These are phyloP conservation scores for Lasioglossum pauxillum DNA, from an alignment of 2,888 invertebrate species.

Conservation along the genomic window DNA sequence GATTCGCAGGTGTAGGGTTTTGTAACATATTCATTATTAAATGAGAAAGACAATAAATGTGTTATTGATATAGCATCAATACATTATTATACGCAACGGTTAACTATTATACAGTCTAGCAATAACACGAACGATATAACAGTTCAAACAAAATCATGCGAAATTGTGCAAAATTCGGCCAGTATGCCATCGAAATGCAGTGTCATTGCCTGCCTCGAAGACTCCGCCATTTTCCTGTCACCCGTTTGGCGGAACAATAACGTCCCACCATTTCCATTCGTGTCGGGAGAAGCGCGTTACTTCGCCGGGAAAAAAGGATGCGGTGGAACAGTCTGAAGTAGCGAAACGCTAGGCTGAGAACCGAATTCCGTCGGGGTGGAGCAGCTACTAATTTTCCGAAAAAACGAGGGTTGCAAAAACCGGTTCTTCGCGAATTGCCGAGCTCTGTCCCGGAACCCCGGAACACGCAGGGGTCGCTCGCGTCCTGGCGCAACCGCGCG, in stretches of 20 bases:
- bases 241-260: neutral
- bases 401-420: neutral
- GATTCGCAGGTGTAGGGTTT: no score
- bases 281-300: neutral
- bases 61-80: no score
- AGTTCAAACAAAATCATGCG: no score
- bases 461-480: constrained; percentile 36
- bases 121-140: no score
- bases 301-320: neutral
- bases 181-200: neutral
- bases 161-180: neutral
- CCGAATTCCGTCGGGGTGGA: constrained; percentile 8
- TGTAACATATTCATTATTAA: no score
- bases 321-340: neutral
- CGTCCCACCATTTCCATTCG: neutral
- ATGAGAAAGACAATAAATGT: no score
- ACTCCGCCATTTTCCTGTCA: neutral
- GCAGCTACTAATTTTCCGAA: constrained; percentile 54
- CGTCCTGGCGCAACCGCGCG: constrained; percentile 32
- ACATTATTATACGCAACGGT: no score
- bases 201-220: neutral
- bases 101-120: no score
- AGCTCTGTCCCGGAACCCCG: constrained; percentile 21
- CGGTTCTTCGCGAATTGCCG: constrained; percentile 52
- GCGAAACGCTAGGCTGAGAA: neutral